Evolutionary conservation across 2,113 vertebrate species (phyloP).

Genomic region (Anas platyrhynchos): DNA sequence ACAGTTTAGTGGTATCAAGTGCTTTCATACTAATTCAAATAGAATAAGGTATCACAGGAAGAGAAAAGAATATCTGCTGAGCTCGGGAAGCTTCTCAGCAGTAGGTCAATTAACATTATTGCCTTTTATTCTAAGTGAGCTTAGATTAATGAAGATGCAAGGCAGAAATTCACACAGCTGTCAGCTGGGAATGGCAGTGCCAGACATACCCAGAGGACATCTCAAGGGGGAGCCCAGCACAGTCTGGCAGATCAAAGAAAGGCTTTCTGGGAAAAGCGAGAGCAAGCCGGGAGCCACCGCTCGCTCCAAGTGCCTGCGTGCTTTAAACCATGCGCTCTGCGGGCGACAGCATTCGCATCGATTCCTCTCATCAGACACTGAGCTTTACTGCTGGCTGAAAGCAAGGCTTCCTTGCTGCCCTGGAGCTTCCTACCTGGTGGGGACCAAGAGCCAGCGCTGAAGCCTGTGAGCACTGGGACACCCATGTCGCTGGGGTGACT

Average conservation of each 20-base stretch:
- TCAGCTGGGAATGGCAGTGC: not conserved
- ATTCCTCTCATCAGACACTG: no score
- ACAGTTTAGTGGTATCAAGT: not conserved
- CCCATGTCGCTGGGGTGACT: no score
- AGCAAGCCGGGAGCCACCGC: not conserved
- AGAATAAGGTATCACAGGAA: not conserved
- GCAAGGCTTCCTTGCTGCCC: no score
- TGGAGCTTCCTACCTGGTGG: not conserved
- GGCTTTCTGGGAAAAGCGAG: not conserved
- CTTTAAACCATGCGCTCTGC: not conserved
- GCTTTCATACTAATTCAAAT: not conserved
- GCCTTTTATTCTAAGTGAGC: not conserved
- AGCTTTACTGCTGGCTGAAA: no score
- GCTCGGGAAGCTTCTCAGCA: not conserved
- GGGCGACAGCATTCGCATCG: not conserved
- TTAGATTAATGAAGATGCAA: not conserved
- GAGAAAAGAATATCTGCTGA: not conserved
- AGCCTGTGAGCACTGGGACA: no score
- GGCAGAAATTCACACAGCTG: not conserved
- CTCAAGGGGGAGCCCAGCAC: not conserved
- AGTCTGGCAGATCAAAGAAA: not conserved
- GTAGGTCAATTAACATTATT: not conserved
- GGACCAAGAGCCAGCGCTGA: not conserved
- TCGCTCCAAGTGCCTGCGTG: not conserved
- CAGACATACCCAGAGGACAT: fast-evolving